Conservation (phyloP, 2,888 invertebrate genomes). For the Euzophera pinguis region DNA sequence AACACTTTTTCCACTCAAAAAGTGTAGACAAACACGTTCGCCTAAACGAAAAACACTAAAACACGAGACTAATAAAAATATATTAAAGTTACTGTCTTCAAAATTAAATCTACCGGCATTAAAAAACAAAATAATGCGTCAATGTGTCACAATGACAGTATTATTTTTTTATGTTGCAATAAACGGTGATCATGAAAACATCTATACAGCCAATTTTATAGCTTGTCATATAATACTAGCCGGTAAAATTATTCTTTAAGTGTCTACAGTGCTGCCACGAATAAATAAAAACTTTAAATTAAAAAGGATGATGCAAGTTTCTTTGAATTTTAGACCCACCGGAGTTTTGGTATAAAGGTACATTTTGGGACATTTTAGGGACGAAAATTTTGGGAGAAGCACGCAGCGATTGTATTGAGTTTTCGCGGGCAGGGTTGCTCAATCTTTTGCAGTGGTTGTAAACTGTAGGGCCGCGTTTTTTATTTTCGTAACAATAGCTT, state of each 20-base stretch:
- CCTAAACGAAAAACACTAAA: not conserved
- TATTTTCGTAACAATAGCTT: no score
- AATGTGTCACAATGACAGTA: not conserved
- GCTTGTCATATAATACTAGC: not conserved
- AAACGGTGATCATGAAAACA: not conserved
- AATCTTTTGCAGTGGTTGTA: no score
- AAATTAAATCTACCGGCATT: not conserved
- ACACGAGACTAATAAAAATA: not conserved
- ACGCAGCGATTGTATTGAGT: no score
- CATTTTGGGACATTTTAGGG: no score
- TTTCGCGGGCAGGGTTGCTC: no score
- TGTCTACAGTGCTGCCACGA: no score
- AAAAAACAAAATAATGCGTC: not conserved
- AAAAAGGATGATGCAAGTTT: no score
- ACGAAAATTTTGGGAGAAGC: no score
- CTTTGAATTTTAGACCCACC: no score
- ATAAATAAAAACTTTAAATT: no score
- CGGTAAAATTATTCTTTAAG: not conserved
- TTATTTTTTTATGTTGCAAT: not conserved
- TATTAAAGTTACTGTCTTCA: not conserved
- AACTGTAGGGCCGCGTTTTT: no score
- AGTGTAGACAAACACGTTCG: constrained; percentile 12
- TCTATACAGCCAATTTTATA: constrained; percentile 13
- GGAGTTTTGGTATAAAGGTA: no score
- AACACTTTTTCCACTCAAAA: constrained; percentile 1